A percentile compares a stretch with the other conserved stretches of the same genome.
These are phyloP conservation scores for Atta texana DNA, from an alignment of 1,140 invertebrate genomes.

Conservation along the genomic window DNA sequence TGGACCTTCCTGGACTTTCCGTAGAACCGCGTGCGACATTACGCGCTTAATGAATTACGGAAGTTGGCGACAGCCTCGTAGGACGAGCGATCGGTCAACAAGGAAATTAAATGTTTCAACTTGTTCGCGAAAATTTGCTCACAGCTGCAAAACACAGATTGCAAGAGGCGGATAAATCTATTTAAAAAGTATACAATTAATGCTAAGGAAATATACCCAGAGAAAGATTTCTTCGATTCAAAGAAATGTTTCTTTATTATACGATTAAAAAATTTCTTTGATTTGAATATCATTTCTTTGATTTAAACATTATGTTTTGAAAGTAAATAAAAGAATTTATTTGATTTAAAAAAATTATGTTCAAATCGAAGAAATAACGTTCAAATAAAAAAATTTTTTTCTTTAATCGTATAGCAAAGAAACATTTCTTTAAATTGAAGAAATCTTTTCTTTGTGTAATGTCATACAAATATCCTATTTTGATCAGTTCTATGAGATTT, in stretches of 20 bases:
- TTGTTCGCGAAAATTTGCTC: slow-evolving; percentile 15
- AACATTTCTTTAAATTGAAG: too few relatives aligned
- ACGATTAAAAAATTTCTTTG: too few relatives aligned
- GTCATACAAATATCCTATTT: background rate
- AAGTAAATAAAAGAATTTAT: too few relatives aligned
- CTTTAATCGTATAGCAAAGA: too few relatives aligned
- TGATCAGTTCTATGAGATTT: background rate
- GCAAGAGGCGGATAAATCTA: background rate
- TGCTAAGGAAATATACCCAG: background rate
- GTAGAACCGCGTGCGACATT: slow-evolving; percentile 29
- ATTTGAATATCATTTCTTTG: too few relatives aligned
- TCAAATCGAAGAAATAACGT: too few relatives aligned
- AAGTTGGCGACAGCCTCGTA: slow-evolving; percentile 67
- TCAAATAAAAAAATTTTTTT: too few relatives aligned
- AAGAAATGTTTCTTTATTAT: too few relatives aligned
- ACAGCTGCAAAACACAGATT: background rate
- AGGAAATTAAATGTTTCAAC: slow-evolving; percentile 47
- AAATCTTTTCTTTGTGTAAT: background rate
- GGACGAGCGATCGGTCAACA: slow-evolving; percentile 70
- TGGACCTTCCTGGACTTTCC: background rate
- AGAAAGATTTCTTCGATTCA: too few relatives aligned
- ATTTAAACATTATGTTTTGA: too few relatives aligned
- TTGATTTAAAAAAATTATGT: too few relatives aligned
- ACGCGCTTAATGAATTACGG: slow-evolving; percentile 68
- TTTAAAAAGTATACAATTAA: background rate